Base-by-base conservation (phyloP, 2,113 vertebrate species). In the Nothobranchius kuhntae region DNA sequence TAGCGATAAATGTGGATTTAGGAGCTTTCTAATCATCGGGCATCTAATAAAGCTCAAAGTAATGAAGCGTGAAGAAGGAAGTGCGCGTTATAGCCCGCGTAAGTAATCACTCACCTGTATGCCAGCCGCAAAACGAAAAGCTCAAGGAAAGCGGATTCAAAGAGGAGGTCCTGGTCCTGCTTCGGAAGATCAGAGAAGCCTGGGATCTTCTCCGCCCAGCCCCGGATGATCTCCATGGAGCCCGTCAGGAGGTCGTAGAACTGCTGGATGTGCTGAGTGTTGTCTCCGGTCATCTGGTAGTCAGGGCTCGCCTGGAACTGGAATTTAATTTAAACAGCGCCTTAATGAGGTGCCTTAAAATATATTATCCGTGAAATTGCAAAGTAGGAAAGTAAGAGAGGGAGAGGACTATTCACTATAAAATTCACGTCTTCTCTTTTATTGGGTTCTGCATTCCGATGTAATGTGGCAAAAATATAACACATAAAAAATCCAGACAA, bases 181-280 rank as follows among this genome's bases (percentile, higher is more conserved):
- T 96, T 98, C 11, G 94, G 93, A 9, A 99, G 92, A 24, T 99
- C 97, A 10, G 92, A 92, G 55, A 99, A 98, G 48, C 96, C 95
- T 0, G 98, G 98, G 50, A 99, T 98, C 84, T 98, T 99, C 70
- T 99, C 97, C 0, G 97, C 98, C 98, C 98, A 99, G 5, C 96
- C 95, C 61, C 97, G 94, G 91, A 99, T 99, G 91, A 99, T 98
- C 93, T 99, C 98, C 98, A 99, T 99, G 92, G 97, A 99, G 87
- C 97, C 98, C 70, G 97, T 99, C 78, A 99, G 84, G 57, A 99
- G 96, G 86, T 99, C 98, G 40, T 99, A 99, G 94, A 99, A 99
- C 89, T 99, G 98, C 92, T 99, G 98, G 92, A 99, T 98, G 82
- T 98, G 96, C 88, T 99, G 96, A 45, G 96, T 98, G 93, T 98